These are phyloP conservation scores for Paraescarpia echinospica DNA, from an alignment of 1,140 invertebrate genomes.

Conservation along the genomic window DNA sequence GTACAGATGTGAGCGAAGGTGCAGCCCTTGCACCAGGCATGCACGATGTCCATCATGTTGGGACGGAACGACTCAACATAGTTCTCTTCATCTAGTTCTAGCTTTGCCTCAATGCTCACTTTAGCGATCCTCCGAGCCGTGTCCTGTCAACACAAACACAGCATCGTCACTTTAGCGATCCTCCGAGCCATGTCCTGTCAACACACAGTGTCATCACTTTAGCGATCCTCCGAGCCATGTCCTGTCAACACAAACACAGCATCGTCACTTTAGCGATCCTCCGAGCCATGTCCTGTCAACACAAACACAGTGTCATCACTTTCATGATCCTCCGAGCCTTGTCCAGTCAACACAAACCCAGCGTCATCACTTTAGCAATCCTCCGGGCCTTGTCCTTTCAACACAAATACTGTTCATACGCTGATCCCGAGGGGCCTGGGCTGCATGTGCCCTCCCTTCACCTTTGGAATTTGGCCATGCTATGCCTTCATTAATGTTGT, in stretches of 20 bases:
- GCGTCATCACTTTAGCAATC: not conserved
- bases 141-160: constrained; percentile 43
- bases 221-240: constrained; percentile 55
- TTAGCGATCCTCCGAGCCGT: constrained; percentile 62
- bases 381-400: too few relatives aligned
- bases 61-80: constrained; percentile 95
- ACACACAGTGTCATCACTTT: constrained; percentile 56
- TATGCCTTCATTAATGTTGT: too few relatives aligned
- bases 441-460: too few relatives aligned
- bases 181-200: too few relatives aligned
- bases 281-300: too few relatives aligned
- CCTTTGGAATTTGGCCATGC: too few relatives aligned
- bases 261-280: not conserved
- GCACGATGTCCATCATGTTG: constrained; percentile 96
- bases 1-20: constrained; percentile 91
- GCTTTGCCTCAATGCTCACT: constrained; percentile 85
- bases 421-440: too few relatives aligned
- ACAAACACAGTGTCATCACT: not conserved
- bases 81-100: constrained; percentile 84
- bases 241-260: constrained; percentile 39
- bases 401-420: too few relatives aligned
- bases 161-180: not conserved
- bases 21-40: constrained; percentile 92
- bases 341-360: constrained; percentile 41
- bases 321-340: constrained; percentile 62